Conservation (phyloP, 2,113 vertebrate genomes). For the Pseudorectes ferrugineus region DNA sequence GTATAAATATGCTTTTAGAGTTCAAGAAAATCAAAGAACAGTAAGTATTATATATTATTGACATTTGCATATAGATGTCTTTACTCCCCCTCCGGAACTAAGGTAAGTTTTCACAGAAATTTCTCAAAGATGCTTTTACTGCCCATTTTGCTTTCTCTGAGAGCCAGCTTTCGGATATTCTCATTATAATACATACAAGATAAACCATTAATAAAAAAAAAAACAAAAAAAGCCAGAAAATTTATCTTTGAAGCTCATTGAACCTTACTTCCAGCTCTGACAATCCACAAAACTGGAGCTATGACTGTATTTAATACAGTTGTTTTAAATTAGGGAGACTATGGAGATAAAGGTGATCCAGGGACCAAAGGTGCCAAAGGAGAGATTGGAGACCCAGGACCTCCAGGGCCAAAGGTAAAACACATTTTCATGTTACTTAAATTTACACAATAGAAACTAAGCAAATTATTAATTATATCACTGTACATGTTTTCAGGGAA, state of each 20-base stretch:
- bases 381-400: constrained; percentile 77
- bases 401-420: constrained; percentile 75
- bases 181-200: not conserved
- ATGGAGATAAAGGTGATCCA: constrained; percentile 72
- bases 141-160: not conserved
- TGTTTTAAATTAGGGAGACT: constrained; percentile 74
- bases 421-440: not conserved
- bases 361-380: constrained; percentile 84
- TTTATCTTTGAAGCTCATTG: not conserved
- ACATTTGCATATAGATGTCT: not conserved
- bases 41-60: not conserved
- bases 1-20: not conserved
- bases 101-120: not conserved
- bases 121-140: not conserved
- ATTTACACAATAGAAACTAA: not conserved
- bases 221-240: not conserved
- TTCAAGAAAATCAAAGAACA: not conserved
- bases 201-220: not conserved
- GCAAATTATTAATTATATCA: not conserved
- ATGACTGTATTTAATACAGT: not conserved
- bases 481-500: constrained; percentile 69
- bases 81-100: not conserved
- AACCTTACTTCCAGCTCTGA: not conserved
- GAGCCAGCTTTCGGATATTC: not conserved
- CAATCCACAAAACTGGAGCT: not conserved